Percentiles rank a stretch among this genome's conserved stretches.
phyloP scores from a whole-genome alignment of 2,797 vertebrate genomes.

The Martes flavigula region DNA sequence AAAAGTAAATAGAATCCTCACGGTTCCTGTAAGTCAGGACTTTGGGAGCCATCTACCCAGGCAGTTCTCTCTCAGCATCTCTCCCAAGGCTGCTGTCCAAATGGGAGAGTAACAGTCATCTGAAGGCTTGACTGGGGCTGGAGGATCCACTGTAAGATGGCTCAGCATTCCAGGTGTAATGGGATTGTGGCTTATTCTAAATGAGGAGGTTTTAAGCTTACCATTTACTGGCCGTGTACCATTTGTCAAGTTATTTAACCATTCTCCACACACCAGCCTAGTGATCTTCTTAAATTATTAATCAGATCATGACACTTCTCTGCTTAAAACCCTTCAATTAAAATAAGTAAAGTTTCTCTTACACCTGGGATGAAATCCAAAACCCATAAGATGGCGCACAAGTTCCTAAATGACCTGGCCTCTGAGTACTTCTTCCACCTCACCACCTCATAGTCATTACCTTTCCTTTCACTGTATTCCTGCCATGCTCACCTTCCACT shows the following conservation, averaged over 20 bases:
- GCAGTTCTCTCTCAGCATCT: not conserved
- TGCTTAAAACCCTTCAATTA: not conserved
- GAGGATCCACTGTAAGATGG: not conserved
- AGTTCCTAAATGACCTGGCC: not conserved
- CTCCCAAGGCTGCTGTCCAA: not conserved
- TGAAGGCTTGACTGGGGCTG: not conserved
- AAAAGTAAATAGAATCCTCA: not conserved
- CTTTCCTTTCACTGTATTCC: not conserved
- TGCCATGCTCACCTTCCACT: not conserved
- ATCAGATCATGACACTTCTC: not conserved
- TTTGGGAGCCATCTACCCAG: not conserved
- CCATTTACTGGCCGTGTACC: not conserved
- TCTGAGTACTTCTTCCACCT: not conserved
- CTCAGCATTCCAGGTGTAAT: not conserved
- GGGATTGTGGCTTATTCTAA: not conserved
- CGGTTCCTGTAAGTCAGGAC: not conserved
- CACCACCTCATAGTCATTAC: not conserved
- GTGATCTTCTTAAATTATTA: not conserved
- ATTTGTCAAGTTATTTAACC: not conserved
- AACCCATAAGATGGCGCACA: not conserved
- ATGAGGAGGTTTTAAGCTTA: not conserved
- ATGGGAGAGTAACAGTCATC: not conserved
- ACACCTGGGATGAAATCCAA: not conserved
- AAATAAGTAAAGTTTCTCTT: not conserved
- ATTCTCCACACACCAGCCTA: not conserved